These are phyloP conservation scores for Ceuthmochares aereus DNA, from an alignment of 2,113 vertebrate species.

Conservation along the genomic window DNA sequence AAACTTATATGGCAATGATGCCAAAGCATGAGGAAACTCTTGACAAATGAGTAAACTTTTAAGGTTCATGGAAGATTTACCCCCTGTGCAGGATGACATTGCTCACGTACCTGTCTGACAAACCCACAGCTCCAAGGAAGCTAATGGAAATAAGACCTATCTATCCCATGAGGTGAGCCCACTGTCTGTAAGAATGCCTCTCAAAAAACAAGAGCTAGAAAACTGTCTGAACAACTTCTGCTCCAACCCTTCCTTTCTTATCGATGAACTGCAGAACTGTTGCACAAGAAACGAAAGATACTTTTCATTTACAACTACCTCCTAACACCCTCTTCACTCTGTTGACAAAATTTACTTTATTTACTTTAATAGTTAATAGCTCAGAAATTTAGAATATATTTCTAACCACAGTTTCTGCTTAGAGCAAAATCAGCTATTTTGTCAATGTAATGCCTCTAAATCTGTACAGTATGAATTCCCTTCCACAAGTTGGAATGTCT, in stretches of 20 bases:
- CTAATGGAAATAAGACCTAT: neutral
- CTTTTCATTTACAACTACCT: neutral
- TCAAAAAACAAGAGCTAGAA: neutral
- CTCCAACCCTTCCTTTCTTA: neutral
- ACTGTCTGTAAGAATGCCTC: fast-evolving
- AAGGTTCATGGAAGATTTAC: neutral
- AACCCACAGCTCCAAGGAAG: neutral
- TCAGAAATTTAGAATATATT: neutral
- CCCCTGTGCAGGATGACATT: neutral
- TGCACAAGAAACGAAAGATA: neutral
- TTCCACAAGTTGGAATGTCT: neutral
- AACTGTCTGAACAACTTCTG: neutral
- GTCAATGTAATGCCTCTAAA: neutral
- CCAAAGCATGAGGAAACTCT: neutral
- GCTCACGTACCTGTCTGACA: neutral
- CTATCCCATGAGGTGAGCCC: neutral
- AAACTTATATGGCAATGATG: neutral
- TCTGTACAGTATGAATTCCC: neutral
- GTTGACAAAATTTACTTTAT: neutral
- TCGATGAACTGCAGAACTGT: neutral
- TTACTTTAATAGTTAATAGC: neutral
- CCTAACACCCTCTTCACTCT: neutral
- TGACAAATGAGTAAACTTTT: neutral
- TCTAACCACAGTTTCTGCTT: neutral
- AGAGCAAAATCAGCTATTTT: neutral